Evolutionary conservation across 2,797 vertebrate genomes (phyloP), one percentile per base, ranked within the genome.

Genomic region (Hippoglossus hippoglossus): DNA sequence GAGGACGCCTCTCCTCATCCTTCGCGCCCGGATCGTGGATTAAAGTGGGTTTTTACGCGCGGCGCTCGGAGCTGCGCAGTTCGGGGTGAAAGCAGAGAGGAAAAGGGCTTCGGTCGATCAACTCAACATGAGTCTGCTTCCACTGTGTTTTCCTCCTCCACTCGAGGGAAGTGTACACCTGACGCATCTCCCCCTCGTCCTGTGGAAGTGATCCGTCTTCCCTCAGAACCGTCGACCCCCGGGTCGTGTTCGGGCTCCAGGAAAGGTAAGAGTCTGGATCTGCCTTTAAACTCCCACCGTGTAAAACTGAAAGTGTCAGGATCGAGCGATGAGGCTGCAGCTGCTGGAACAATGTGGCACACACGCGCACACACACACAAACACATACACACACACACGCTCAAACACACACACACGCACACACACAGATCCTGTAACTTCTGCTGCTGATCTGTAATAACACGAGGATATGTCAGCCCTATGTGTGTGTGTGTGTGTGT

Each of bases 111-210:
- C 66, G 67, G 57, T 51, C 59, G 86, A 87, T 49, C 84, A 75
- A 85, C 73, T 90, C 86, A 87, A 77, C 85, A 88, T 87, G 89
- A 89, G 88, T 86, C 82, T 73, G 51, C 79, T 79, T 79, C 39
- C 75, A 8, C 77, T 75, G 71, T 36, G 84, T 83, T 91, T 83
- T 90, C 84, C 87, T 85, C 72, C 86, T 89, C 85, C 83, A 63
- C 68, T 81, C 31, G 85, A 73, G 80, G 82, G 81, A 81, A 85
- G 75, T 78, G 62, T 78, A 86, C 93, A 93, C 92, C 91, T 93
- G 93, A 93, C 92, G 83, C 91, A 82, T 84, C 90, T 0, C 58
- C n/a, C 64, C 50, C 15, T 66, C 44, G 19, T 51, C 58, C 67
- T 4, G 61, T 63, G 83, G 80, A 84, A 77, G 75, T 79, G 80